Percentiles rank a stretch among this genome's conserved stretches.
Evolutionary conservation across 37 sponge, comb jelly and placozoan genomes (phyloP).

Genomic region (Hormiphora californensis): DNA sequence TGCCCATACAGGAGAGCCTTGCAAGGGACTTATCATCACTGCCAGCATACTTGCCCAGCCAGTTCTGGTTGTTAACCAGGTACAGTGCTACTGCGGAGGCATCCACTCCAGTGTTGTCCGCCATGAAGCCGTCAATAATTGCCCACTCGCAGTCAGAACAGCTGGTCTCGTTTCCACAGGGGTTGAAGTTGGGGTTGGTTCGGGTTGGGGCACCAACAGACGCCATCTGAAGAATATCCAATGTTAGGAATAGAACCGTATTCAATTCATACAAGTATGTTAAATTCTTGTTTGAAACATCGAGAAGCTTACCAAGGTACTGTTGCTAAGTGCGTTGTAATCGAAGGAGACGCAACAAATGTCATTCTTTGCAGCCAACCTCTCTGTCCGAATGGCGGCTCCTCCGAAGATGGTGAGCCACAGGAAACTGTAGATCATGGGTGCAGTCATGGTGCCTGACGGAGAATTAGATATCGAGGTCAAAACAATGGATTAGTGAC

Average conservation of each 20-base stretch:
- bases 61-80: neutral
- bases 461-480: no score
- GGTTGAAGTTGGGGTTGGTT: no score
- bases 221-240: no score
- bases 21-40: no score
- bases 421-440: constrained; percentile 4
- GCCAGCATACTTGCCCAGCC: constrained; percentile 49
- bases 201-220: no score
- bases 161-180: no score
- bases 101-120: neutral
- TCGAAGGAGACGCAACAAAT: constrained; percentile 5
- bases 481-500: no score
- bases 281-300: no score
- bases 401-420: constrained; percentile 38
- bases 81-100: neutral
- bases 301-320: no score
- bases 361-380: neutral
- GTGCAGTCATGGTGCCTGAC: constrained; percentile 14
- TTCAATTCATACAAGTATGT: no score
- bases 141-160: neutral
- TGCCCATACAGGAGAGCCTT: neutral
- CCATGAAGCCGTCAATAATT: neutral
- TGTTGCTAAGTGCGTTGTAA: no score
- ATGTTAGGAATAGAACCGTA: no score
- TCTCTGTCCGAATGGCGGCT: constrained; percentile 12